Evolutionary conservation across 2,888 invertebrate species (phyloP), one percentile per base, ranked within the genome.

Genomic region (Emmelina monodactyla): DNA sequence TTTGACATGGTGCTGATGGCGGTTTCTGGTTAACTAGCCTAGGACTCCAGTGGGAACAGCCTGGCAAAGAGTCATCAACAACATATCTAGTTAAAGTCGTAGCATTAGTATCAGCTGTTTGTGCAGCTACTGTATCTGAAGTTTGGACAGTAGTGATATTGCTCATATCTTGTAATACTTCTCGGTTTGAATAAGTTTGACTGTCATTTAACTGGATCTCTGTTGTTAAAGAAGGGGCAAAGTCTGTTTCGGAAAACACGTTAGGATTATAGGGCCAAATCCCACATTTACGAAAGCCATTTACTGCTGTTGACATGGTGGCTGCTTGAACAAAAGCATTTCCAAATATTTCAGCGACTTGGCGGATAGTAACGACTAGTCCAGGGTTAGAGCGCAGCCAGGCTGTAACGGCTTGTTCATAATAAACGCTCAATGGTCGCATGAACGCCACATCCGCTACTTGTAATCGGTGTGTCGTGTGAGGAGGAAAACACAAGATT

Each of bases 221-320:
- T 7, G 38, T 35, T 19, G 36, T 40, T 32, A 32, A 22, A 29
- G 47, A 34, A 22, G 46, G 35, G 15, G 34, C 33, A 38, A 47
- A 51, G 38, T 47, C 44, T 34, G 25, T 39, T 37, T 48, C 45
- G 16, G 45, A 36, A 34, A 51, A 52, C 36, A 49, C 43, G 34
- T 43, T 33, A 30, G 38, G 34, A 43, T 55, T 42, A 30, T 49
- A 12, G 22, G 29, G 29, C 29, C 29, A 13, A 29, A 29, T 29
- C 13, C 29, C 54, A 28, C 53, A 49, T 41, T 49, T 49, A 22
- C 30, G 28, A 38, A 59, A 60, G 7, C 51, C 50, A 37, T 52
- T 47, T 10, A 44, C 39, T 14, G 52, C 49, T 29, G 48, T 48
- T 31, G 38, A 14, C 40, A 46, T 42, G 25, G 46, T 41, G 31